Evolutionary conservation across 2,888 invertebrate genomes (phyloP), one percentile per base, ranked within the genome.

Genomic region (Cacoxenus indagator): DNA sequence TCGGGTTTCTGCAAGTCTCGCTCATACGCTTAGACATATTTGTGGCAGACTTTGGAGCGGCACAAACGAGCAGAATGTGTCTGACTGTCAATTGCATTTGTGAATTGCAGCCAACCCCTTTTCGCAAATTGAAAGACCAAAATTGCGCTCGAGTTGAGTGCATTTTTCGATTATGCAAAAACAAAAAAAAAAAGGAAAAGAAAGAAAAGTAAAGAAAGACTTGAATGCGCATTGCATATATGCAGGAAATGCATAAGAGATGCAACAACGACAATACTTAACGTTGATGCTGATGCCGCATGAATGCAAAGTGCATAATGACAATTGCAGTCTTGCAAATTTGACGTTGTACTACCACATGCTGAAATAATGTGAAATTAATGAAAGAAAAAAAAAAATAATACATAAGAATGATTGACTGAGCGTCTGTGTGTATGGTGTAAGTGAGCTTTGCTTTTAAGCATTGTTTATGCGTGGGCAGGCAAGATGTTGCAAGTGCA

Each of bases 321-420:
- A 65, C 37, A 43, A 65, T 31, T 54, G 51, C 51, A 29, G 37
- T 29, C 29, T 55, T 55, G 27, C 27, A 55, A 27, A 55, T 22
- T 55, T 37, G 61, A 45, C 24, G 62, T 43, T 19, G 55, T 27
- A 14, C 19, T 11, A 31, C 29, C 55, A 51, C 27, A 24, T 71
- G 70, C 68, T 67, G 68, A 74, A 76, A 74, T 69, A 74, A 75
- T 73, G 74, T 73, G 68, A 69, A 69, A 72, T 71, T 75, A 76
- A 75, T 76, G 71, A 31, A 8, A 31, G 31, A 31, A 8, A 9
- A 31, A 31, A 5, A 9, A 5, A 31, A 31, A 5, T n/a, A n/a
- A n/a, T n/a, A n/a, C 31, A 9, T 8, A 31, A n/a, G n/a, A 70
- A 73, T 70, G 67, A 65, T 67, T 57, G 65, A 43, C 24, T 55